A percentile compares a stretch with the other conserved stretches of the same genome.
These are phyloP conservation scores for Leptinotarsa juncta DNA, from an alignment of 2,888 invertebrate species.

Conservation along the genomic window DNA sequence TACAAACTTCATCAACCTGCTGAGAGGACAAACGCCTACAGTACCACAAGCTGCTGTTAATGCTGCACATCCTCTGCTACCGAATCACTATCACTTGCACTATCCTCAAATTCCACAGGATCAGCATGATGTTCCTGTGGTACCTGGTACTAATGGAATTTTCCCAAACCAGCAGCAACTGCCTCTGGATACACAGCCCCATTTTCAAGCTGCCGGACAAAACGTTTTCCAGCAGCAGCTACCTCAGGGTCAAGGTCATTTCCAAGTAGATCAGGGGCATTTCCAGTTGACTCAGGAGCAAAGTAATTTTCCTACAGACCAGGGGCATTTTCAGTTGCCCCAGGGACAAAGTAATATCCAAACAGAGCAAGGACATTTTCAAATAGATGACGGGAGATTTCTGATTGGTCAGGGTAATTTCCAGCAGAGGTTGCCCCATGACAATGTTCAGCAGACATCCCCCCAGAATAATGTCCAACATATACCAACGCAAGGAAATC, in stretches of 20 bases:
- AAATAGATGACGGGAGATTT: neutral
- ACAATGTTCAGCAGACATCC: conserved; percentile 27
- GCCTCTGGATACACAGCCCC: conserved; percentile 39
- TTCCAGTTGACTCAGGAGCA: conserved; percentile 3
- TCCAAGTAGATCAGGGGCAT: conserved; percentile 25
- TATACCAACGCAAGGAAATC: conserved; percentile 10
- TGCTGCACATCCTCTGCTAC: conserved; percentile 37
- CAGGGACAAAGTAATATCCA: conserved; percentile 6
- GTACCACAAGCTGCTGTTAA: conserved; percentile 40
- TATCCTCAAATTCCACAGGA: conserved; percentile 42
- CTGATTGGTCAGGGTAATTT: conserved; percentile 29
- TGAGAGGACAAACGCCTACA: conserved; percentile 35
- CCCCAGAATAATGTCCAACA: conserved; percentile 27
- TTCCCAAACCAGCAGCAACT: conserved; percentile 40
- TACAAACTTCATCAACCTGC: conserved; percentile 43
- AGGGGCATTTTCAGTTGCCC: neutral
- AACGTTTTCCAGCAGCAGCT: conserved; percentile 45
- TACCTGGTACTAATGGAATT: conserved; percentile 9
- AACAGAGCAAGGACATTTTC: conserved; percentile 1
- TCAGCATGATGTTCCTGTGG: conserved; percentile 10
- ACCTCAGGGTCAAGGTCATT: conserved; percentile 33
- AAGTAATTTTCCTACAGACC: conserved; percentile 10
- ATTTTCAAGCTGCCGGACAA: conserved; percentile 38
- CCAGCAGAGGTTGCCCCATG: conserved; percentile 27
- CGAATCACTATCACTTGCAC: conserved; percentile 40